Percentiles rank a stretch among this genome's conserved stretches.
phyloP scores from a whole-genome alignment of 2,888 invertebrate genomes.

The Eristalis arbustorum region DNA sequence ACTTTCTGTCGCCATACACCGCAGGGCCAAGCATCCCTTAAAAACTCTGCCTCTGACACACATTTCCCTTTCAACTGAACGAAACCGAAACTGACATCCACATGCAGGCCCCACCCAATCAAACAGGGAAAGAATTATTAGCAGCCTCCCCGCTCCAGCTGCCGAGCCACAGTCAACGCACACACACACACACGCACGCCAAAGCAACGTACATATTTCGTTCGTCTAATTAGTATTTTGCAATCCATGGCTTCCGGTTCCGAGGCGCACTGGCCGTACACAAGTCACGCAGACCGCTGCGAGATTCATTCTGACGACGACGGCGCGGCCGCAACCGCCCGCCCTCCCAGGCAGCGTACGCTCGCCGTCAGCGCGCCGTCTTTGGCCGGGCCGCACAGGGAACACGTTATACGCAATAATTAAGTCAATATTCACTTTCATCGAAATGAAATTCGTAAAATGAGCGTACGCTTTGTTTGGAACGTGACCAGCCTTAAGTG shows the following conservation, averaged over 20 bases:
- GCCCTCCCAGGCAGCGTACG: neutral
- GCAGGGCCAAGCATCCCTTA: too few species aligned
- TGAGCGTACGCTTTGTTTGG: constrained; percentile 63
- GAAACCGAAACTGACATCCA: neutral
- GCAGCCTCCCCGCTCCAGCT: neutral
- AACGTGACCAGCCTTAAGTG: constrained; percentile 69
- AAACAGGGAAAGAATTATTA: neutral
- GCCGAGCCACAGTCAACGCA: neutral
- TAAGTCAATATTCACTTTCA: constrained; percentile 71
- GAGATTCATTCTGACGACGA: neutral
- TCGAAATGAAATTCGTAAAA: constrained; percentile 70
- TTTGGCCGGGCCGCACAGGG: neutral
- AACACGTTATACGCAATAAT: constrained; percentile 59
- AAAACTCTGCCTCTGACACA: too few species aligned
- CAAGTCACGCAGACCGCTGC: constrained; percentile 13
- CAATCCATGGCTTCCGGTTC: constrained; percentile 51
- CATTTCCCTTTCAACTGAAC: neutral
- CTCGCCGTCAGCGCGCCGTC: neutral
- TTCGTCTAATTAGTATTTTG: constrained; percentile 60
- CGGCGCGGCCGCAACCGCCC: neutral
- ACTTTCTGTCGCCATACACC: too few species aligned
- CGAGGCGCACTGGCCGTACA: neutral
- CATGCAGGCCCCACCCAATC: neutral
- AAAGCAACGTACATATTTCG: constrained; percentile 16
- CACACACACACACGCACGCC: neutral